A percentile compares a stretch with the other conserved stretches of the same genome.
These are phyloP conservation scores for Erebia epiphron DNA, from an alignment of 2,888 invertebrate species.

Conservation along the genomic window DNA sequence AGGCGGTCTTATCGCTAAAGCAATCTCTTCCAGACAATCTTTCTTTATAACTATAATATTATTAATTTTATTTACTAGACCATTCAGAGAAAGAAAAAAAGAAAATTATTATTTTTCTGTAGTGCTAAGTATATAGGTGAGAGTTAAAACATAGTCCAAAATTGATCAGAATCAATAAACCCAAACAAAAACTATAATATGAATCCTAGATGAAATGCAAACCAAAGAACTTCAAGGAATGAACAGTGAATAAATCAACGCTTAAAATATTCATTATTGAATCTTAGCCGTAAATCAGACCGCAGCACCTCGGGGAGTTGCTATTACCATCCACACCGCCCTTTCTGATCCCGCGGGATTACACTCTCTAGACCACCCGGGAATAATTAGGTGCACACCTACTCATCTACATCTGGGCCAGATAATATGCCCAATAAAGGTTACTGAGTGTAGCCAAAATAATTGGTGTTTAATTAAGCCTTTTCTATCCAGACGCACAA, in stretches of 20 bases:
- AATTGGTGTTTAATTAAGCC: constrained; percentile 15
- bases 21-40: too few species aligned
- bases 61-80: too few species aligned
- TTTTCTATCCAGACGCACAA: not conserved
- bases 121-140: not conserved
- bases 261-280: constrained; percentile 82
- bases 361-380: constrained; percentile 74
- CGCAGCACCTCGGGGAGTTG: constrained; percentile 74
- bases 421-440: constrained; percentile 59
- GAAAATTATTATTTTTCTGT: not conserved
- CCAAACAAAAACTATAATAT: constrained; percentile 18
- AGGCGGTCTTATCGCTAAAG: too few species aligned
- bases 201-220: constrained; percentile 45
- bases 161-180: not conserved
- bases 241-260: constrained; percentile 69
- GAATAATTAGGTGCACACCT: constrained; percentile 78
- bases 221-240: constrained; percentile 43
- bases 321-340: constrained; percentile 81
- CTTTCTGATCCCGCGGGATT: constrained; percentile 80
- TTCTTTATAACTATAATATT: too few species aligned
- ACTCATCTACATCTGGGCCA: constrained; percentile 59
- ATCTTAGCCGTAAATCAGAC: constrained; percentile 81
- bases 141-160: not conserved
- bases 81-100: not conserved
- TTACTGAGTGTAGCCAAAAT: constrained; percentile 46